Percentiles rank a stretch among this genome's conserved stretches.
Conservation (phyloP, 2,888 invertebrate species). For the Brachyopa scutellaris region DNA sequence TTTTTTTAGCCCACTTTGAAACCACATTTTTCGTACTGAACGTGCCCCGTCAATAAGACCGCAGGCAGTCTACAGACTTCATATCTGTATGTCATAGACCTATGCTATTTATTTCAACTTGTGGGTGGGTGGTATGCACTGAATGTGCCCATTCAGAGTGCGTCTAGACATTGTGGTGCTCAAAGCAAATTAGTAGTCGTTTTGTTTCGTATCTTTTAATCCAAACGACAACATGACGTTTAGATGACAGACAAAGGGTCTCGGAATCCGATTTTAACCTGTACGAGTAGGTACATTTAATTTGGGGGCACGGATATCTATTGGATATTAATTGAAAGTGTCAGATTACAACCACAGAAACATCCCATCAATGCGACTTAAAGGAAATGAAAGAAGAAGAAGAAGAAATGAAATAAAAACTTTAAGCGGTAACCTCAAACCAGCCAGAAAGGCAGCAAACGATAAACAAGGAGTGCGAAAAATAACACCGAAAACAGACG, state of each 20-base stretch:
- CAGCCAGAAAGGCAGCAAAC: slow-evolving; percentile 60
- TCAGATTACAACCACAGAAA: slow-evolving; percentile 67
- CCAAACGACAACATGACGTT: slow-evolving; percentile 54
- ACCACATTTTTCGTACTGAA: no score
- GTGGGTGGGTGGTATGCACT: slow-evolving; percentile 34
- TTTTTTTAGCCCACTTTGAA: slow-evolving; percentile 15
- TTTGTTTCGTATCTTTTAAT: slow-evolving; percentile 37
- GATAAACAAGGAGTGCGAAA: slow-evolving; percentile 71
- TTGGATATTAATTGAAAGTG: slow-evolving; percentile 74
- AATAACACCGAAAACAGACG: slow-evolving; percentile 71
- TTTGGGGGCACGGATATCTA: slow-evolving; percentile 61
- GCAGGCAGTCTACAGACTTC: background rate
- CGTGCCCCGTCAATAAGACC: slow-evolving; percentile 2
- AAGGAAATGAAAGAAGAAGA: slow-evolving; percentile 16
- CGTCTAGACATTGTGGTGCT: slow-evolving; percentile 28
- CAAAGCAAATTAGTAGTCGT: background rate
- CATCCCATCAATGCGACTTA: slow-evolving; percentile 46
- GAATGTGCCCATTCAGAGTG: slow-evolving; percentile 12
- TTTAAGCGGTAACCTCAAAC: slow-evolving; percentile 60
- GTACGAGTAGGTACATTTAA: slow-evolving; percentile 29
- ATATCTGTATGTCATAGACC: slow-evolving; percentile 30
- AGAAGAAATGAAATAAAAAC: slow-evolving; percentile 22
- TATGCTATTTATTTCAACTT: background rate
- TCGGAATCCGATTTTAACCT: background rate
- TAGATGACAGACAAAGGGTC: slow-evolving; percentile 47